Percentiles rank a stretch among this genome's conserved stretches.
These are phyloP conservation scores for Amia ocellicauda DNA, from an alignment of 2,113 vertebrate species.

Conservation along the genomic window DNA sequence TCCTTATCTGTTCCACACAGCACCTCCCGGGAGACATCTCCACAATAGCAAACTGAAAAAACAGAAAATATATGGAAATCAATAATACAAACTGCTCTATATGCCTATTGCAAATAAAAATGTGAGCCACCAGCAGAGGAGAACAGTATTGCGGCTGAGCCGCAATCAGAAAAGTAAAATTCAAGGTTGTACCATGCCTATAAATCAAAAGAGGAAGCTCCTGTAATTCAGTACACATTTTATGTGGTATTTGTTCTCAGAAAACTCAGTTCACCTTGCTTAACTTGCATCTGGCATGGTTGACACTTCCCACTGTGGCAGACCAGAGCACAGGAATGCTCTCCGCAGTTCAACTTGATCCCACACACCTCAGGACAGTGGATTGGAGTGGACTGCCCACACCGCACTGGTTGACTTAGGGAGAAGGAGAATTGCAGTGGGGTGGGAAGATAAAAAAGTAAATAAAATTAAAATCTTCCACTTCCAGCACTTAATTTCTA, in stretches of 20 bases:
- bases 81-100: background rate
- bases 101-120: background rate
- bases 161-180: too few relatives aligned
- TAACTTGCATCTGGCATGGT: conserved; percentile 77
- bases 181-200: too few relatives aligned
- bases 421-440: background rate
- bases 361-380: conserved; percentile 81
- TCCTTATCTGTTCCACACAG: conserved; percentile 81
- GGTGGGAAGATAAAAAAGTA: background rate
- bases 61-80: background rate
- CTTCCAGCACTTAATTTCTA: too few relatives aligned
- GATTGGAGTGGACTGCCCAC: conserved; percentile 78
- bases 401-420: conserved; percentile 87
- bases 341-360: conserved; percentile 79
- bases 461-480: too few relatives aligned
- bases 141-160: too few relatives aligned
- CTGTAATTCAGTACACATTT: too few relatives aligned
- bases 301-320: conserved; percentile 85
- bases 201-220: too few relatives aligned
- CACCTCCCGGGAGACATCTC: conserved; percentile 70
- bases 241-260: too few relatives aligned
- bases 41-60: conserved; percentile 79
- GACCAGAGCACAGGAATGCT: conserved; percentile 81
- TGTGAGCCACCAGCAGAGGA: too few relatives aligned
- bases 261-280: conserved; percentile 82